Base-by-base conservation (phyloP, 2,113 vertebrate genomes). In the Psilopogon haemacephalus region DNA sequence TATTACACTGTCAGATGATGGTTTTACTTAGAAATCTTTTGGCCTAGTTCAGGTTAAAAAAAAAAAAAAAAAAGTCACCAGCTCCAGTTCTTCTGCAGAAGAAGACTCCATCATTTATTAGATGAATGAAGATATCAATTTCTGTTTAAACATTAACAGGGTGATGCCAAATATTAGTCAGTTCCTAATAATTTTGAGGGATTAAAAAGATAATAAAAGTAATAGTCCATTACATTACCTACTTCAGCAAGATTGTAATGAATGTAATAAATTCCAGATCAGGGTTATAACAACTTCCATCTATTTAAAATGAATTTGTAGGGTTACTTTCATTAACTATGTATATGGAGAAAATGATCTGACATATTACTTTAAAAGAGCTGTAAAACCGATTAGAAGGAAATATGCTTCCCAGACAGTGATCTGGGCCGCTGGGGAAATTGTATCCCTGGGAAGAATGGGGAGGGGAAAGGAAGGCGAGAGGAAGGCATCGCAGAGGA, bases 161-260 rank as follows among this genome's bases (percentile, higher is more conserved):
- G 96, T 97, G 97, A 98, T 98, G 97, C 97, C 98, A 98, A 98
- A 98, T 98, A 98, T 98, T 98, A 98, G 98, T 98, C 97, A 97
- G 97, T 97, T 97, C 97, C 97, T 98, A 98, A 98, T 98, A 98
- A 98, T 98, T 98, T 97, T 98, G 97, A 98, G 97, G 97, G 97
- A 98, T 98, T 98, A 98, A 98, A 98, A 98, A 98, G 98, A 98
- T 98, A 98, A 98, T 98, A 98, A 98, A 98, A 98, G 98, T 98
- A 98, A 98, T 98, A 98, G 98, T 98, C 98, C 98, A 98, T 98
- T 98, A 98, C 98, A 98, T 98, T 98, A 98, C 97, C 98, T 98
- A 98, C 98, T 98, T 98, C 98, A 98, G 98, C 98, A 98, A 97
- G 98, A 98, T 98, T 98, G 97, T 98, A 98, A 98, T 98, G 98